Evolutionary conservation across 2,888 invertebrate species (phyloP).

Genomic region (Oligia latruncula): DNA sequence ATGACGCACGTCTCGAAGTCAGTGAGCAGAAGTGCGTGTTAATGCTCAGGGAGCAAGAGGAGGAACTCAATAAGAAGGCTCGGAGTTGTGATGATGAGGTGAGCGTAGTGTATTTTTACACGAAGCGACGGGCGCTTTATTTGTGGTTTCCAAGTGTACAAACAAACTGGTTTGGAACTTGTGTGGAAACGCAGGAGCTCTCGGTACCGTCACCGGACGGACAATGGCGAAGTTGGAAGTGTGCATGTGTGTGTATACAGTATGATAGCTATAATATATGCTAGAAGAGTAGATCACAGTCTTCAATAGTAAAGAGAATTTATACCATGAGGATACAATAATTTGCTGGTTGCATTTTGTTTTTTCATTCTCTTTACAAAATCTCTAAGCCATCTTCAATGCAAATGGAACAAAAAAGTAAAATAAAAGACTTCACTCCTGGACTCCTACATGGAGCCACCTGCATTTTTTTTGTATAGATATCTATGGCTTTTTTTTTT

Average conservation of each 20-base stretch:
- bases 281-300: background rate
- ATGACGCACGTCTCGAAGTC: conserved; percentile 92
- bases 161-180: background rate
- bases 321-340: background rate
- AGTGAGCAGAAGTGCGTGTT: conserved; percentile 95
- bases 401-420: background rate
- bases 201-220: background rate
- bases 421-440: background rate
- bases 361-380: background rate
- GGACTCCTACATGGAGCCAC: no score
- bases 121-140: background rate
- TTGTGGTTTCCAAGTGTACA: background rate
- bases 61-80: conserved; percentile 94
- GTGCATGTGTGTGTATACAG: background rate
- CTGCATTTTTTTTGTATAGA: background rate
- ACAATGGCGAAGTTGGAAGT: background rate
- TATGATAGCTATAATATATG: background rate
- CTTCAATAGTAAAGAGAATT: background rate
- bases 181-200: background rate
- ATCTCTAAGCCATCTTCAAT: background rate
- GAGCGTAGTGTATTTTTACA: conserved; percentile 52
- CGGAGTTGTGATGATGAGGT: conserved; percentile 90
- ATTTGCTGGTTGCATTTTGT: background rate
- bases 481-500: background rate
- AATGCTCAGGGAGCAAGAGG: conserved; percentile 97